A percentile compares a stretch with the other conserved stretches of the same genome.
These are phyloP conservation scores for Clanis bilineata DNA, from an alignment of 2,888 invertebrate genomes.

Conservation along the genomic window DNA sequence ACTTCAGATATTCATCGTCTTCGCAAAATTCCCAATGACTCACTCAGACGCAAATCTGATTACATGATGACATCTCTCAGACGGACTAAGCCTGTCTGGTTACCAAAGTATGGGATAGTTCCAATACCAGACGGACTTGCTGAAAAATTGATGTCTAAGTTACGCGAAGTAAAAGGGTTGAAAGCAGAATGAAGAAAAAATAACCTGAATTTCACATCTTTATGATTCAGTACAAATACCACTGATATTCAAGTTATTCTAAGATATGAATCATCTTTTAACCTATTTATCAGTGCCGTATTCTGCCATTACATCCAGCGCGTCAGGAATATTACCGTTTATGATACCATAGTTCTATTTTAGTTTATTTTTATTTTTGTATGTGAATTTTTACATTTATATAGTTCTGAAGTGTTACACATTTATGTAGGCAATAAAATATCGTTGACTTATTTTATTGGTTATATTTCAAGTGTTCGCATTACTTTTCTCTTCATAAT, in stretches of 20 bases:
- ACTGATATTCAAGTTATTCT: not conserved
- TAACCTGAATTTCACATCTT: no score
- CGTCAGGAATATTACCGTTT: not conserved
- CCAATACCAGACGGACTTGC: constrained; percentile 59
- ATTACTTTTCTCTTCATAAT: not conserved
- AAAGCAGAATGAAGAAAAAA: constrained; percentile 19
- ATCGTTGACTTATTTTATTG: not conserved
- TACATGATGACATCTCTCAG: constrained; percentile 45
- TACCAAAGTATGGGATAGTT: constrained; percentile 59
- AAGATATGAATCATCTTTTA: not conserved
- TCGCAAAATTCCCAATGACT: not conserved
- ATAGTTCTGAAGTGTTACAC: not conserved
- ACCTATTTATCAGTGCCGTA: not conserved
- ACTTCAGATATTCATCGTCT: not conserved
- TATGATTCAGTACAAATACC: not conserved
- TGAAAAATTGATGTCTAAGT: constrained; percentile 48
- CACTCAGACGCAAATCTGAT: constrained; percentile 25
- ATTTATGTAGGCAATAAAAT: constrained; percentile 12
- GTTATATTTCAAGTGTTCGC: not conserved
- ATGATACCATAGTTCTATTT: not conserved
- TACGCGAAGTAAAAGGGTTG: constrained; percentile 39
- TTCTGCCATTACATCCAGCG: no score
- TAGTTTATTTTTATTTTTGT: constrained; percentile 2
- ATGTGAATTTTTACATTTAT: not conserved
- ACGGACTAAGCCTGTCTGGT: constrained; percentile 48